A percentile compares a stretch with the other conserved stretches of the same genome.
phyloP scores from a whole-genome alignment of 2,113 vertebrate species.

The Eulemur rufifrons region DNA sequence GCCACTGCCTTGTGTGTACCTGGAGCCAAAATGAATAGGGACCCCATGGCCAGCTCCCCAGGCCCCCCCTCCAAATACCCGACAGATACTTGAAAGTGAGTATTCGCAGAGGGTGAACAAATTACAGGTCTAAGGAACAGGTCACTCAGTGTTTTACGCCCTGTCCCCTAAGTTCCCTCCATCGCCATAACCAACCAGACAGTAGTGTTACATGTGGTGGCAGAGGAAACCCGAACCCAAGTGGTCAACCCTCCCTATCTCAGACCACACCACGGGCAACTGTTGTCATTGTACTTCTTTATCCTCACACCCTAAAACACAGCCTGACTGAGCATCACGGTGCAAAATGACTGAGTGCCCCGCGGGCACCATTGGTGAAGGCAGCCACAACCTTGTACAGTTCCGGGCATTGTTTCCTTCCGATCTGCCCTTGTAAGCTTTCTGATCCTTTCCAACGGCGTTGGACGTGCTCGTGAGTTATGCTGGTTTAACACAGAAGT shows the following conservation, averaged over 20 bases:
- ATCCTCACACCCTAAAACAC: neutral
- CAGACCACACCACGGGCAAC: neutral
- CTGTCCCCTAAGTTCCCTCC: neutral
- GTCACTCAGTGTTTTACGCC: neutral
- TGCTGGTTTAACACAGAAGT: neutral
- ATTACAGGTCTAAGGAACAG: neutral
- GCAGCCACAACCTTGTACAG: fast-evolving
- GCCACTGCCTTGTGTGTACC: neutral
- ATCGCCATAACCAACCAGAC: neutral
- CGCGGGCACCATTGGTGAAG: fast-evolving
- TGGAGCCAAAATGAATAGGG: neutral
- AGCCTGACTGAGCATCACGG: fast-evolving
- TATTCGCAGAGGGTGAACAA: neutral
- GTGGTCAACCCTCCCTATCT: neutral
- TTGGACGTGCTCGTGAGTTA: neutral
- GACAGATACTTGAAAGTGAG: fast-evolving
- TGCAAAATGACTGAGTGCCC: fast-evolving
- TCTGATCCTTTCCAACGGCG: neutral
- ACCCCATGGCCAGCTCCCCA: too few species aligned
- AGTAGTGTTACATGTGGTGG: neutral
- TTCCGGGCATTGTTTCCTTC: neutral
- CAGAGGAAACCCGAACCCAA: neutral
- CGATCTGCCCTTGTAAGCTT: fast-evolving
- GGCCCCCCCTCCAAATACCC: fast-evolving
- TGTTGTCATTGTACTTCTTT: neutral